Percentiles rank a stretch among this genome's conserved stretches.
Evolutionary conservation across 53 echinoderm and acorn worm species (phyloP).

Genomic region (Holothuria scabra): DNA sequence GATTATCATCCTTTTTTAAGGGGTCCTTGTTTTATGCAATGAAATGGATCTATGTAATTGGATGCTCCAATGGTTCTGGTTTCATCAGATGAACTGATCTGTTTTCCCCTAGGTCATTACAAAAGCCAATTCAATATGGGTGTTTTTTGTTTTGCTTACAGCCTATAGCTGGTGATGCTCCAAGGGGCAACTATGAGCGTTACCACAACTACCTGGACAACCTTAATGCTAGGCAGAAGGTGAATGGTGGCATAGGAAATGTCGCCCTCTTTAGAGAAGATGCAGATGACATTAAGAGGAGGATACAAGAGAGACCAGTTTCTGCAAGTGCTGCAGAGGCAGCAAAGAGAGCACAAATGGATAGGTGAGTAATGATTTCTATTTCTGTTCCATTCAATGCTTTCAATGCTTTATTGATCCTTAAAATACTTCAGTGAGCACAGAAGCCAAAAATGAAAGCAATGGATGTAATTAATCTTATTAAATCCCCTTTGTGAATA

Average conservation of each 20-base stretch:
- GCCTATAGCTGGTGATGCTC: slow-evolving; percentile 32
- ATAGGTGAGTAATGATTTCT: slow-evolving; percentile 55
- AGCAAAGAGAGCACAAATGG: slow-evolving; percentile 72
- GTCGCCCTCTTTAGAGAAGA: slow-evolving; percentile 72
- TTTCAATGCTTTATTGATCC: too few relatives aligned
- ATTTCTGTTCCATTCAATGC: too few relatives aligned
- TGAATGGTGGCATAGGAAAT: slow-evolving; percentile 63
- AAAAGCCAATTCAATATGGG: too few relatives aligned
- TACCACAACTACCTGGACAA: slow-evolving; percentile 90
- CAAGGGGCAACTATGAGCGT: slow-evolving; percentile 85
- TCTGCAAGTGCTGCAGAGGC: slow-evolving; percentile 97
- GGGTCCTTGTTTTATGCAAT: too few relatives aligned
- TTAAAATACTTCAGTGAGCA: too few relatives aligned
- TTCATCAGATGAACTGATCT: too few relatives aligned
- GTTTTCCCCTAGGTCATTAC: too few relatives aligned
- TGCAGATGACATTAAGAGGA: slow-evolving; percentile 54
- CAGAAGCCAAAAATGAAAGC: too few relatives aligned
- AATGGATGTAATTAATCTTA: not conserved
- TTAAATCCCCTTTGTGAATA: too few relatives aligned
- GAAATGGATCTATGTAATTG: too few relatives aligned
- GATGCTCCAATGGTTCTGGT: too few relatives aligned
- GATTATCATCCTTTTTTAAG: too few relatives aligned
- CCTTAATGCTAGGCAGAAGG: slow-evolving; percentile 64
- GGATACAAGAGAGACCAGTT: slow-evolving; percentile 85
- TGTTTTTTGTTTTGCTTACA: not conserved